These are phyloP conservation scores for Beris morrisii DNA, from an alignment of 2,888 invertebrate species.

Conservation along the genomic window DNA sequence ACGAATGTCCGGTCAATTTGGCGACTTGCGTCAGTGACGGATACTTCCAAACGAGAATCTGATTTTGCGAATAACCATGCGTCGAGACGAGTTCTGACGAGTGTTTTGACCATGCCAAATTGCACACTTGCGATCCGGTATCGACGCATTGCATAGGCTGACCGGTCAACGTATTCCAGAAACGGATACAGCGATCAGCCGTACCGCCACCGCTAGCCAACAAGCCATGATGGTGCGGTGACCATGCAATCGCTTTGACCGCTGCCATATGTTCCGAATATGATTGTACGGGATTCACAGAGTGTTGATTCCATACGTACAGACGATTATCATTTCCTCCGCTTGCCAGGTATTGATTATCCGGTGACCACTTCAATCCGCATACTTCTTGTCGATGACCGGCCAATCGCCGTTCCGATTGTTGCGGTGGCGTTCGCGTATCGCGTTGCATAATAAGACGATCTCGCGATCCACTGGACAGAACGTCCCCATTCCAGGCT, in stretches of 20 bases:
- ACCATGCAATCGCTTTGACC: constrained; percentile 99
- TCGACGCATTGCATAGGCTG: constrained; percentile 98
- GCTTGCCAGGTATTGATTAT: constrained; percentile 94
- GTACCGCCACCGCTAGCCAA: constrained; percentile 99
- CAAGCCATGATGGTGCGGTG: constrained; percentile 96
- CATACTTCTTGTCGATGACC: constrained; percentile 97
- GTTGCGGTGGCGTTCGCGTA: constrained; percentile 79
- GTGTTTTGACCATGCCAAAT: constrained; percentile 98
- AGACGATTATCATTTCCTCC: constrained; percentile 87
- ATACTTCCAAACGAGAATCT: constrained; percentile 98
- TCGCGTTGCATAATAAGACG: constrained; percentile 92
- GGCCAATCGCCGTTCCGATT: constrained; percentile 78
- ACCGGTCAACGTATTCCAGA: constrained; percentile 98
- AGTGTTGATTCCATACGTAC: constrained; percentile 74
- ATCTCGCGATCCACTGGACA: constrained; percentile 94
- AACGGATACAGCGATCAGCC: constrained; percentile 93
- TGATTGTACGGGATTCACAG: constrained; percentile 86
- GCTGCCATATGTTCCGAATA: constrained; percentile 96
- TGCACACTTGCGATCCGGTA: constrained; percentile 97
- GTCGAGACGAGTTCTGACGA: constrained; percentile 97
- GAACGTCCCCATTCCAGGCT: constrained; percentile 96
- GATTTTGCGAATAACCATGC: constrained; percentile 98
- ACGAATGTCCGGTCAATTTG: constrained; percentile 95
- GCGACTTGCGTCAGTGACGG: constrained; percentile 96
- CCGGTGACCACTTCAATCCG: constrained; percentile 98